Evolutionary conservation across 1,140 invertebrate genomes (phyloP), one percentile per base, ranked within the genome.

Genomic region (Rhynchophorus ferrugineus): DNA sequence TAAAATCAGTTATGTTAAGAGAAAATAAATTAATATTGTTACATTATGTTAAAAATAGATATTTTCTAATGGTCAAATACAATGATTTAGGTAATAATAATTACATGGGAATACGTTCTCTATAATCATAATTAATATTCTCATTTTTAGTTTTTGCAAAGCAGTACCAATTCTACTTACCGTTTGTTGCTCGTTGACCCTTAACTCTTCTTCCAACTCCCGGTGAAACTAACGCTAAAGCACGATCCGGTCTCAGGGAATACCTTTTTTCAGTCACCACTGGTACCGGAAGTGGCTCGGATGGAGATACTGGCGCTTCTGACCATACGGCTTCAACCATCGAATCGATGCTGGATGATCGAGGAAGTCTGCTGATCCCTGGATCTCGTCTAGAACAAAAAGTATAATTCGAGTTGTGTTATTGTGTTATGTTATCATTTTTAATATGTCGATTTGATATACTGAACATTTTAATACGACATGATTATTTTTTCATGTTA

Each of bases 301-400:
- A 55, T 17, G 53, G 45, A 19, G 75, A 72, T 64, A 76, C 69
- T 45, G 74, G 44, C 19, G 69, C 70, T 49, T 68, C 65, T 7
- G 70, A 69, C 71, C 76, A 77, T 18, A 83, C 78, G 6, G 80
- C 75, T 60, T 84, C 82, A 18, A 83, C 82, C 72, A 85, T 76
- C 0, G 79, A 81, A 70, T 89, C 87, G 62, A 88, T 88, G 65
- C 85, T 88, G 41, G 83, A 82, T 37, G 86, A 89, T 2, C 87
- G 75, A n/a, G 83, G 83, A 1, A 85, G 57, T 33, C 73, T 70
- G 16, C 58, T 70, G 50, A 60, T 68, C 62, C 67, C 60, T 62
- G 77, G 76, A 60, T 78, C 78, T 29, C 78, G 71, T 47, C 78
- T 59, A 45, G 38, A 54, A 54, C 5, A 21, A 22, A 20, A 37